phyloP scores from a whole-genome alignment of 2,888 invertebrate species.

The Eristalinus sepulchralis region DNA sequence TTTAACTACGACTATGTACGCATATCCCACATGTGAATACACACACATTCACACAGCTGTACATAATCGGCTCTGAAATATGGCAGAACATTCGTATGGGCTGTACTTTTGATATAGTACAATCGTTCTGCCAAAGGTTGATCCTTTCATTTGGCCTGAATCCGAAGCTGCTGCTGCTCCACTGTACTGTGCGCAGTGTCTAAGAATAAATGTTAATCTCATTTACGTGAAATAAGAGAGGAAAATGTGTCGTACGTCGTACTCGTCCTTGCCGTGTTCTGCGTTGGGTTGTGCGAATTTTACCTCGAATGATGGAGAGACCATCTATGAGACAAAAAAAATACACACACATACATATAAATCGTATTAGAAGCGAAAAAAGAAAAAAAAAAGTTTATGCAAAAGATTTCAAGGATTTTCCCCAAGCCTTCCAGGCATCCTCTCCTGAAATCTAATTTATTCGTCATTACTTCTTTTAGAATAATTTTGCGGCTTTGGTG shows the following conservation, averaged over 20 bases:
- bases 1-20: slow-evolving; percentile 27
- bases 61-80: background rate
- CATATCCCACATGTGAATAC: background rate
- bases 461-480: slow-evolving; percentile 66
- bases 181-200: slow-evolving; percentile 22
- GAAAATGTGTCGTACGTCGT: slow-evolving; percentile 30
- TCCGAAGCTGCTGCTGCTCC: slow-evolving; percentile 13
- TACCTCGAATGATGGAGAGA: slow-evolving; percentile 27
- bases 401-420: slow-evolving; percentile 65
- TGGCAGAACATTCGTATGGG: slow-evolving; percentile 9
- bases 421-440: slow-evolving; percentile 46
- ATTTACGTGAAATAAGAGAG: slow-evolving; percentile 58
- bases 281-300: slow-evolving; percentile 52
- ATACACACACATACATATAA: background rate
- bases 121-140: slow-evolving; percentile 64
- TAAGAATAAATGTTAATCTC: slow-evolving; percentile 63
- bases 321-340: background rate
- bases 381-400: slow-evolving; percentile 49
- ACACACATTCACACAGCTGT: background rate
- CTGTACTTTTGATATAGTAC: slow-evolving; percentile 53
- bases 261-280: slow-evolving; percentile 32
- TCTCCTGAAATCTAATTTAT: slow-evolving; percentile 64
- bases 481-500: slow-evolving; percentile 61
- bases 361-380: background rate
- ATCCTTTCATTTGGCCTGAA: slow-evolving; percentile 61